Evolutionary conservation across 2,888 invertebrate genomes (phyloP).

Genomic region (Thyatira batis): DNA sequence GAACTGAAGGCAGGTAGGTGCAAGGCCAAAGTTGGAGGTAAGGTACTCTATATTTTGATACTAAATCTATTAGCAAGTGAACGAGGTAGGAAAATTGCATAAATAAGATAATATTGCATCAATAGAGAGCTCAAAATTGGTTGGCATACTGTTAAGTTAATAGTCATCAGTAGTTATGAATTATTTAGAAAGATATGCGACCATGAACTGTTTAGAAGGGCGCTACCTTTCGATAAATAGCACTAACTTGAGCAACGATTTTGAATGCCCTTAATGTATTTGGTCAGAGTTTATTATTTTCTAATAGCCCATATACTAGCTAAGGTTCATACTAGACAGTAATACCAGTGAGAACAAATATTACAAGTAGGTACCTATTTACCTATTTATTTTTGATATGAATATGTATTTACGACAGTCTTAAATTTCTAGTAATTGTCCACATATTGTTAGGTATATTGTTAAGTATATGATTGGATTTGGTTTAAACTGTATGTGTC

Average conservation of each 20-base stretch:
- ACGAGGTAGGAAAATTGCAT: conserved; percentile 6
- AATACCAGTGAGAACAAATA: no score
- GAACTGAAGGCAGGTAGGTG: conserved; percentile 41
- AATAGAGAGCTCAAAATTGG: conserved; percentile 12
- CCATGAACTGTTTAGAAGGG: conserved; percentile 60
- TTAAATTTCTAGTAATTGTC: no score
- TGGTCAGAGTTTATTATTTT: no score
- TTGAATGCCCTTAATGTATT: not conserved
- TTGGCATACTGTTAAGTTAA: conserved; percentile 17
- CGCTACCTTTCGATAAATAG: conserved; percentile 17
- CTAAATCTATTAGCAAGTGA: conserved; percentile 28
- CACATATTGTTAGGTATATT: no score
- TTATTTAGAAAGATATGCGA: conserved; percentile 36
- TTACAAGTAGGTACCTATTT: no score
- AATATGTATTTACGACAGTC: no score
- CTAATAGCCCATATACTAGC: no score
- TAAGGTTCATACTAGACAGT: no score
- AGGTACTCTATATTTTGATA: conserved; percentile 44
- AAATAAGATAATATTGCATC: not conserved
- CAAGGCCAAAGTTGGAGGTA: conserved; percentile 41
- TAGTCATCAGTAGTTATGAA: conserved; percentile 30
- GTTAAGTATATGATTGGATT: no score
- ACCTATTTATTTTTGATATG: no score
- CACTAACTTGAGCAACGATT: not conserved
- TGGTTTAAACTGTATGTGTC: no score